Percentiles rank a stretch among this genome's conserved stretches.
Conservation (phyloP, 1,140 invertebrate genomes). For the Mercenaria mercenaria region DNA sequence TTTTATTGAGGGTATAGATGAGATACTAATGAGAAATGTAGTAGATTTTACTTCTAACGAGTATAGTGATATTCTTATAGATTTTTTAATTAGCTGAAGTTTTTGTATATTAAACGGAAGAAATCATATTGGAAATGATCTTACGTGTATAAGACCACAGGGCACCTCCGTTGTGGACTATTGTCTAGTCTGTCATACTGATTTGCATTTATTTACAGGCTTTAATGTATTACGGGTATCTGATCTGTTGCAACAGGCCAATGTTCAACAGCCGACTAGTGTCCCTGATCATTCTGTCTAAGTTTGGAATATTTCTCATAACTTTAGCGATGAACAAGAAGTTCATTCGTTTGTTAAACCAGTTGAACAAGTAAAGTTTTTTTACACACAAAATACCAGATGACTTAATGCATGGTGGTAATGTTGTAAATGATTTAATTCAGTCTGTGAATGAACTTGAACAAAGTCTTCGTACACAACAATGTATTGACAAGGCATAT, state of each 20-base stretch:
- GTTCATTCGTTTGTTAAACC: background rate
- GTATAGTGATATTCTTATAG: too few relatives aligned
- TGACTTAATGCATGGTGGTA: background rate
- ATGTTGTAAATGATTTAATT: background rate
- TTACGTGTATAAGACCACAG: background rate
- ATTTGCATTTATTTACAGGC: background rate
- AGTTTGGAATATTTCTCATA: background rate
- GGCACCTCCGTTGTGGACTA: slow-evolving; percentile 22
- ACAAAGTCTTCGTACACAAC: background rate
- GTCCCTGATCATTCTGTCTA: slow-evolving; percentile 15
- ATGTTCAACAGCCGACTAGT: slow-evolving; percentile 24
- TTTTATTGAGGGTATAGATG: background rate
- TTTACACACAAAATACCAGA: background rate
- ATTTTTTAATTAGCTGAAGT: too few relatives aligned
- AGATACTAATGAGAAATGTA: background rate
- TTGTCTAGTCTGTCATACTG: background rate
- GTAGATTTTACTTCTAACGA: background rate
- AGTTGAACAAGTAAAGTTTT: background rate
- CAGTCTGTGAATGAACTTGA: background rate
- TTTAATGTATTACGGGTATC: background rate
- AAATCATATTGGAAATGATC: background rate
- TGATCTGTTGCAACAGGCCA: background rate
- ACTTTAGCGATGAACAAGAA: background rate
- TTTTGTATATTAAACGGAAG: background rate
- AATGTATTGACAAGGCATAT: background rate